These are phyloP conservation scores for Microplitis demolitor DNA, from an alignment of 1,140 invertebrate species.

Conservation along the genomic window DNA sequence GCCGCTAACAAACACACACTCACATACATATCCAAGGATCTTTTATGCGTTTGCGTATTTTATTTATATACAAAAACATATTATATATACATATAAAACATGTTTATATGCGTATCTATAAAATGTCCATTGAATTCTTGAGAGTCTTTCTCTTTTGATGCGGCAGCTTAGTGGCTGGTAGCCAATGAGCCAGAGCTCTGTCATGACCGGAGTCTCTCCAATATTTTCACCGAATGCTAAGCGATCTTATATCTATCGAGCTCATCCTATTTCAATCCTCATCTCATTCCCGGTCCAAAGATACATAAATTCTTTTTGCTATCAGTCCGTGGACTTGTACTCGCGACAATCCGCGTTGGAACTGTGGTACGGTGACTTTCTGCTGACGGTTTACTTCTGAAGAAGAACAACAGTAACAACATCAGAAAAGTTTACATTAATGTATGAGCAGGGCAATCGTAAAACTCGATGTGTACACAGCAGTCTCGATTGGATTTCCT, in stretches of 20 bases:
- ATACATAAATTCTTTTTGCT: not conserved
- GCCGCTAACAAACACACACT: too few relatives aligned
- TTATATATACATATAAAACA: too few relatives aligned
- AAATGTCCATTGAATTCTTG: not conserved
- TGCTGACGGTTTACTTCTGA: not conserved
- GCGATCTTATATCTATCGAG: not conserved
- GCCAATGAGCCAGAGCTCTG: too few relatives aligned
- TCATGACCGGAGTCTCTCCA: not conserved
- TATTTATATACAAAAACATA: too few relatives aligned
- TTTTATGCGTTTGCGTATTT: too few relatives aligned
- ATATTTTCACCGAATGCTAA: not conserved
- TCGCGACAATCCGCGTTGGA: too few relatives aligned
- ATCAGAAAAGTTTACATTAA: slow-evolving; percentile 49
- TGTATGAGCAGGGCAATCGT: slow-evolving; percentile 55
- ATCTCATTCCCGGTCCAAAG: not conserved
- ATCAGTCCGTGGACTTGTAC: not conserved
- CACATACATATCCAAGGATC: too few relatives aligned
- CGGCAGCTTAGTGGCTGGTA: too few relatives aligned
- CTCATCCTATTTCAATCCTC: not conserved
- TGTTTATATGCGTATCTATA: not conserved
- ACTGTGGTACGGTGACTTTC: not conserved
- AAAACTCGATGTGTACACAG: slow-evolving; percentile 57
- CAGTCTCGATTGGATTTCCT: slow-evolving; percentile 42
- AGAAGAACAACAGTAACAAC: not conserved
- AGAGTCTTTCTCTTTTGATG: not conserved